Evolutionary conservation across 2,113 vertebrate species (phyloP), one percentile per base, ranked within the genome.

Genomic region (Chaenogobius annularis): DNA sequence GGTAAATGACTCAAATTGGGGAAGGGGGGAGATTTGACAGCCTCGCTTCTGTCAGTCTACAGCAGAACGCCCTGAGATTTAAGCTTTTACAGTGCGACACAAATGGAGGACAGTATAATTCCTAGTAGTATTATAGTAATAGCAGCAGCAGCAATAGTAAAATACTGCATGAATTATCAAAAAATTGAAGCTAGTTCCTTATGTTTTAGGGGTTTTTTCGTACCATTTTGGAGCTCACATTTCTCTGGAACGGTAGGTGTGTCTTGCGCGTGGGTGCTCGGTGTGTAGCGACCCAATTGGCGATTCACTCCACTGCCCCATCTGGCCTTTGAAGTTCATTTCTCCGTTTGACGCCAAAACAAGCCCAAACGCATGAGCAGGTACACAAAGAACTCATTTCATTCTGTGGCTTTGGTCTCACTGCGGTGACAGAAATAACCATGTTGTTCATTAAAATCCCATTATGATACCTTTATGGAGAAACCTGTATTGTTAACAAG

Each of bases 321-420:
- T 87, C 89, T 86, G 87, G 85, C 86, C 86, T 89, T 85, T 88
- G 70, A 85, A 86, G 82, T 86, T 86, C 66, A 83, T 87, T 85
- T 88, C 75, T 85, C 77, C 73, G 66, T 77, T 68, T 72, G 79
- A 79, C 78, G 87, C 87, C 85, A 89, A 85, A 83, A 85, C 77
- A 59, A 58, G 63, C 74, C 79, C 78, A 78, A 68, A 77, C 66
- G 72, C 73, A 66, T 48, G 63, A 77, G 58, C 66, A 56, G 46
- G 47, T 61, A 63, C 31, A 69, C 68, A 81, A 52, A 62, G n/a
- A 68, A 54, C 63, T 72, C 65, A 69, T 58, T 79, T 68, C 72
- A 67, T 86, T 59, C 12, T 61, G 63, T 73, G 77, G 66, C 77
- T 80, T 83, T 84, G 75, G 70, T 56, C 56, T 79, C 66, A 86